Evolutionary conservation across 92 coral and sea anemone genomes (phyloP).

Genomic region (Palythoa heliodiscus): DNA sequence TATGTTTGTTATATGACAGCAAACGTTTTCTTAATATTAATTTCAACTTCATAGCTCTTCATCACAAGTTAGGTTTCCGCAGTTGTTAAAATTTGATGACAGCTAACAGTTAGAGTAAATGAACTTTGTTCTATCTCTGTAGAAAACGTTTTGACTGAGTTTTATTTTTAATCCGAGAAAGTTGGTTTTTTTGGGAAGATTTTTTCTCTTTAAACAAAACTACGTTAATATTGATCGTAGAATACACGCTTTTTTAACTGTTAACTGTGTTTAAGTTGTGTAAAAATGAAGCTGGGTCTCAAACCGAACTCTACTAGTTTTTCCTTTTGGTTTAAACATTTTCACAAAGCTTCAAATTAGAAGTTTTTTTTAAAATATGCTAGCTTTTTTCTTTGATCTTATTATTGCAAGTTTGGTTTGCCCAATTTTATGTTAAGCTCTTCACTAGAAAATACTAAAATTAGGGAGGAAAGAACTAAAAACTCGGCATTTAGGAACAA

Average conservation of each 20-base stretch:
- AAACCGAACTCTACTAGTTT: too few relatives aligned
- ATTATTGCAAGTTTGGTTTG: too few relatives aligned
- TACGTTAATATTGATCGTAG: neutral
- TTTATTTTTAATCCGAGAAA: neutral
- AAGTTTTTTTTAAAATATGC: too few relatives aligned
- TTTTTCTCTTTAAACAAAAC: neutral
- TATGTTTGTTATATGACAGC: slow-evolving; percentile 10
- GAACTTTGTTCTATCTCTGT: neutral
- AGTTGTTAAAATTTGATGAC: slow-evolving; percentile 14
- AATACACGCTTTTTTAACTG: neutral
- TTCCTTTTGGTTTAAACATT: too few relatives aligned
- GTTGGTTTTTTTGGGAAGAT: neutral
- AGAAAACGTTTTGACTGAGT: neutral
- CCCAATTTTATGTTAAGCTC: too few relatives aligned
- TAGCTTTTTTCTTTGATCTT: too few relatives aligned
- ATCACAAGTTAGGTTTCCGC: slow-evolving; percentile 10
- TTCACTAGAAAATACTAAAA: too few relatives aligned
- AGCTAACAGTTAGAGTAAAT: neutral
- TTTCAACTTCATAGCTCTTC: slow-evolving; percentile 45
- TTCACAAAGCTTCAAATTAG: too few relatives aligned
- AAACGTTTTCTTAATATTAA: slow-evolving; percentile 30
- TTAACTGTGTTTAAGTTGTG: too few relatives aligned
- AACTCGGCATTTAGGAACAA: too few relatives aligned
- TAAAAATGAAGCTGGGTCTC: too few relatives aligned
- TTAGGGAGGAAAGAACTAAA: too few relatives aligned